phyloP scores from a whole-genome alignment of 2,113 vertebrate species.

The Rhinolophus sinicus region DNA sequence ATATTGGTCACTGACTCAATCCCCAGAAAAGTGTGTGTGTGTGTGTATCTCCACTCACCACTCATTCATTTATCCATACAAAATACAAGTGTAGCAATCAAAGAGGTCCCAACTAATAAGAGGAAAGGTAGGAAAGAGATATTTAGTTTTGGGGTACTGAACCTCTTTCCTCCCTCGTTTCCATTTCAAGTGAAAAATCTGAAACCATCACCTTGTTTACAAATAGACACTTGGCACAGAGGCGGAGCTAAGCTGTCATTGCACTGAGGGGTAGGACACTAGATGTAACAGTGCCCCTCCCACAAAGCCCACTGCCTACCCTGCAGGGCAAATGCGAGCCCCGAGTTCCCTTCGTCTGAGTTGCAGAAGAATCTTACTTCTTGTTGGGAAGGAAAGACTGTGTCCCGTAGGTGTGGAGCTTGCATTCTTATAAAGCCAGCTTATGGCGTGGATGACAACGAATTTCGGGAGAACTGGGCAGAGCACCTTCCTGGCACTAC shows the following conservation, averaged over 20 bases:
- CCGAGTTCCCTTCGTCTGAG: background rate
- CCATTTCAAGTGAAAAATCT: background rate
- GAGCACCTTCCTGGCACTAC: background rate
- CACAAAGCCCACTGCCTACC: background rate
- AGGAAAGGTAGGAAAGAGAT: background rate
- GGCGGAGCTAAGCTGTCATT: too few species aligned
- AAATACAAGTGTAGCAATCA: background rate
- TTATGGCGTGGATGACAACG: fast-evolving
- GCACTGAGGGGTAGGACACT: fast-evolving
- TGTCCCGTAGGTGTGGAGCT: background rate
- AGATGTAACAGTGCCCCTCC: too few species aligned
- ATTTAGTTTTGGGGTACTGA: background rate
- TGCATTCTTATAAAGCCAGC: background rate
- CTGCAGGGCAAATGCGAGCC: background rate
- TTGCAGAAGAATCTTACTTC: background rate
- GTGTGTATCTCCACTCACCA: background rate
- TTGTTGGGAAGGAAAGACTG: background rate
- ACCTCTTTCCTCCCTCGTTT: background rate
- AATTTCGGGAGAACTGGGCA: background rate
- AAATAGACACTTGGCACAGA: too few species aligned
- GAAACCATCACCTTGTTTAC: background rate
- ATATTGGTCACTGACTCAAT: background rate
- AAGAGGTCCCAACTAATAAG: background rate
- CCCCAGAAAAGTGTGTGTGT: background rate
- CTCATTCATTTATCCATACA: background rate